Evolutionary conservation across 1,140 invertebrate genomes (phyloP).

Genomic region (Magallana ariakensis): DNA sequence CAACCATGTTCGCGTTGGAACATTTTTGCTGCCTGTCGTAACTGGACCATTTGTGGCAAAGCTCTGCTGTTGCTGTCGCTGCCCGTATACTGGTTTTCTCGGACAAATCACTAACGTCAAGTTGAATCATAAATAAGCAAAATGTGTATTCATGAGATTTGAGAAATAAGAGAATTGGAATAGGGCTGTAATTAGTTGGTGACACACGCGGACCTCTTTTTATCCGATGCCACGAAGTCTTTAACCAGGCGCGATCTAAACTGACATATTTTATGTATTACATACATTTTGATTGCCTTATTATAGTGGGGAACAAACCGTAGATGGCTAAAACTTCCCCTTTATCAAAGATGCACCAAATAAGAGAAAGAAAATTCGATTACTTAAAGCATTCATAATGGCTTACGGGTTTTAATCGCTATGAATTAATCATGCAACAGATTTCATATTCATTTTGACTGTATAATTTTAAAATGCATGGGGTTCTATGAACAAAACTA

Average conservation of each 20-base stretch:
- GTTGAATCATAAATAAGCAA: constrained; percentile 40
- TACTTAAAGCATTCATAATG: constrained; percentile 1
- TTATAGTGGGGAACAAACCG: constrained; percentile 46
- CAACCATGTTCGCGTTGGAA: not conserved
- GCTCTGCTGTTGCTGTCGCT: not conserved
- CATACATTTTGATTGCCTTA: constrained; percentile 69
- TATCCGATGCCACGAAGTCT: constrained; percentile 32
- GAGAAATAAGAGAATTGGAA: not conserved
- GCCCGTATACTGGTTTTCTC: constrained; percentile 1
- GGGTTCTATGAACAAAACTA: too few relatives aligned
- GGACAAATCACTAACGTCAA: not conserved
- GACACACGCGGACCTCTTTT: constrained; percentile 24
- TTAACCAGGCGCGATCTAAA: constrained; percentile 44
- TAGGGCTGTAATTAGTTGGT: constrained; percentile 46
- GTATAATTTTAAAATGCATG: too few relatives aligned
- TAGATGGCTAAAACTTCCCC: not conserved
- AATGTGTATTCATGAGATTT: constrained; percentile 26
- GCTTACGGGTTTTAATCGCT: not conserved
- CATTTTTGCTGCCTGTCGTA: constrained; percentile 2
- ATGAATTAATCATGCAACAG: not conserved
- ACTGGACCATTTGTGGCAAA: constrained; percentile 11
- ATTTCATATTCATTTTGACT: too few relatives aligned
- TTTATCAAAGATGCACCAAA: not conserved
- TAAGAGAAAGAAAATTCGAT: not conserved
- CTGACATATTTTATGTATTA: constrained; percentile 67